These are phyloP conservation scores for Metopia argyrocephala DNA, from an alignment of 2,888 invertebrate genomes.

Conservation along the genomic window DNA sequence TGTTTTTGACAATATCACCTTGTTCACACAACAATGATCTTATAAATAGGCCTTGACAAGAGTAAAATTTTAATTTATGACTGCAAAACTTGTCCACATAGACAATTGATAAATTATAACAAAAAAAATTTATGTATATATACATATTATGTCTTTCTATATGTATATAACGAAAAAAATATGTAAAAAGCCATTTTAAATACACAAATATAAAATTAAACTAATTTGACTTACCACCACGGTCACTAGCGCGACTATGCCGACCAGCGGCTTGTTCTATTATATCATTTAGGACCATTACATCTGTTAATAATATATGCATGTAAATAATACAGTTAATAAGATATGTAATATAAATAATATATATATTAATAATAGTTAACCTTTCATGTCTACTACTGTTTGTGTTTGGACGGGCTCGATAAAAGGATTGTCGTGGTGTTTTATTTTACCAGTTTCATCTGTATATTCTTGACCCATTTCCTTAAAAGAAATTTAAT, in stretches of 20 bases:
- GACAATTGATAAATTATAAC: slow-evolving; percentile 62
- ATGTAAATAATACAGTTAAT: slow-evolving; percentile 21
- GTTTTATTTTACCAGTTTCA: slow-evolving; percentile 90
- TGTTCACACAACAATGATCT: too few relatives aligned
- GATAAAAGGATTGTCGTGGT: slow-evolving; percentile 94
- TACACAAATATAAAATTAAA: slow-evolving; percentile 63
- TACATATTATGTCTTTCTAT: too few relatives aligned
- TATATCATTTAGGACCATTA: slow-evolving; percentile 97
- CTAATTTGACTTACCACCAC: slow-evolving; percentile 85
- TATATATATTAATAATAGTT: slow-evolving; percentile 20
- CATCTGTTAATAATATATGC: slow-evolving; percentile 82
- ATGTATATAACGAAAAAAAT: slow-evolving; percentile 40
- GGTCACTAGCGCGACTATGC: slow-evolving; percentile 91
- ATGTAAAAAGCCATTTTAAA: slow-evolving; percentile 48
- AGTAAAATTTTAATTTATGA: neutral
- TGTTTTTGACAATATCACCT: too few relatives aligned
- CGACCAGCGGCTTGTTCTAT: slow-evolving; percentile 96
- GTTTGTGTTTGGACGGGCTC: slow-evolving; percentile 92
- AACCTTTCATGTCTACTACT: slow-evolving; percentile 96
- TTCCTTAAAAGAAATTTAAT: slow-evolving; percentile 83
- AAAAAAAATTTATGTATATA: too few relatives aligned
- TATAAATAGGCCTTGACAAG: slow-evolving; percentile 53
- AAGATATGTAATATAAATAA: neutral
- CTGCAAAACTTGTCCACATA: slow-evolving; percentile 2
- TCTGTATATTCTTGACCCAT: slow-evolving; percentile 88